phyloP scores from a whole-genome alignment of 2,888 invertebrate species.

The Pollenia griseotomentosa region DNA sequence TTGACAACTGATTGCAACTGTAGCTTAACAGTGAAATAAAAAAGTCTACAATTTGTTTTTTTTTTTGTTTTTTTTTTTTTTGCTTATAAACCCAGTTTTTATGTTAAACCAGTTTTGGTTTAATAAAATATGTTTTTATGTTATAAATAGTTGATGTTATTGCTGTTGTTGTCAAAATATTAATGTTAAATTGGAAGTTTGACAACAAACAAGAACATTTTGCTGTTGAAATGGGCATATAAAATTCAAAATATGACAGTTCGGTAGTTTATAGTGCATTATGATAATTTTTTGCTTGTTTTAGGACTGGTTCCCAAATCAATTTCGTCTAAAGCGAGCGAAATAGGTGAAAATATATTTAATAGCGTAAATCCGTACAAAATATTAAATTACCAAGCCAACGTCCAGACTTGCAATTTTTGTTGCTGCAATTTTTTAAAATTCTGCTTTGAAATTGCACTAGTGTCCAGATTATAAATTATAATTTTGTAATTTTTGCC shows the following conservation, averaged over 20 bases:
- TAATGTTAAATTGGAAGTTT: conserved; percentile 9
- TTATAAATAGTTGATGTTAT: conserved; percentile 32
- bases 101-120: conserved; percentile 26
- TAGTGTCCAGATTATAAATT: too few relatives aligned
- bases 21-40: conserved; percentile 70
- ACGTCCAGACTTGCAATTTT: too few relatives aligned
- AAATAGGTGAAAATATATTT: too few relatives aligned
- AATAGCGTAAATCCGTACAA: too few relatives aligned
- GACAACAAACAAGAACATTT: background rate
- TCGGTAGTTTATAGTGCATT: too few relatives aligned
- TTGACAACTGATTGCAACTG: conserved; percentile 74
- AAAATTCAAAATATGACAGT: conserved; percentile 20
- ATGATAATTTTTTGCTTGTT: too few relatives aligned
- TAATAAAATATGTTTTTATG: conserved; percentile 9
- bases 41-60: conserved; percentile 50
- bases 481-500: too few relatives aligned
- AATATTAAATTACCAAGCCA: too few relatives aligned
- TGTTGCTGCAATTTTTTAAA: too few relatives aligned
- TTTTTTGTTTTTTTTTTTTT: background rate
- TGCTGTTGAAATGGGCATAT: conserved; percentile 22
- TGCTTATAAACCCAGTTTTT: background rate
- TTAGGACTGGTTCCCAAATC: too few relatives aligned
- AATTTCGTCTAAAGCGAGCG: too few relatives aligned
- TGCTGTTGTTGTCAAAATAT: conserved; percentile 32
- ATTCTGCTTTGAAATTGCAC: too few relatives aligned